Base-by-base conservation (phyloP, 2,888 invertebrate species). In the Beris chalybata region DNA sequence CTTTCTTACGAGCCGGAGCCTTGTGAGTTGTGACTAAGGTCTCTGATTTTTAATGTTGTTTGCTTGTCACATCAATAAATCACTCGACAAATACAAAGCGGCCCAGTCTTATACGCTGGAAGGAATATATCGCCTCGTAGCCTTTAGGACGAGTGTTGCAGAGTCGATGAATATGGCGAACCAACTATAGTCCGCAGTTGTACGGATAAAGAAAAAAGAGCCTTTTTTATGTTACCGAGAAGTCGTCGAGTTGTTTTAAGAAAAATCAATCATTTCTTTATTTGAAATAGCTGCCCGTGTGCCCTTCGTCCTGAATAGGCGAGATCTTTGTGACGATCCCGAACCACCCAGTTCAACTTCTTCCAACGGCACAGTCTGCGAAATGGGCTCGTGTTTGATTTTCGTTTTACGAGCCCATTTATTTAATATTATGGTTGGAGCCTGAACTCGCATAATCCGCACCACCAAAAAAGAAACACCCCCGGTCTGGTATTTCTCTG, bases 1-100 rank as follows among this genome's bases (percentile, higher is more conserved):
- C 22, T 38, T 38, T 38, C 38, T 38, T 22, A 22, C 22, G 22
- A 22, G 22, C 22, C 22, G 22, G 38, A 38, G 9, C 38, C 38
- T 22, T 22, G 22, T 22, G 22, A 22, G 22, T 15, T 59, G 38
- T 32, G 50, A 31, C 50, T 54, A 44, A 45, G 64, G 29, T 32
- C 38, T 53, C 15, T 64, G 44, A 30, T 32, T 53, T 66, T 68
- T 61, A 68, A 69, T 64, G 69, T 61, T 67, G 63, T 69, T 69
- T 69, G 38, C 69, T 69, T 69, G 69, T 69, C 69, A 67, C 66
- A 69, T 69, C 67, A 65, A 69, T 69, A 69, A 69, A 69, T 67
- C 69, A 69, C 69, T 22, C 54, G 65, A 57, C 32, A 67, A 69
- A 69, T 50, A 69, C 50, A 68, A 68, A 55, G 54, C 53, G 43